Evolutionary conservation across 2,797 vertebrate species (phyloP), one percentile per base, ranked within the genome.

Genomic region (Chloroceryle inda): DNA sequence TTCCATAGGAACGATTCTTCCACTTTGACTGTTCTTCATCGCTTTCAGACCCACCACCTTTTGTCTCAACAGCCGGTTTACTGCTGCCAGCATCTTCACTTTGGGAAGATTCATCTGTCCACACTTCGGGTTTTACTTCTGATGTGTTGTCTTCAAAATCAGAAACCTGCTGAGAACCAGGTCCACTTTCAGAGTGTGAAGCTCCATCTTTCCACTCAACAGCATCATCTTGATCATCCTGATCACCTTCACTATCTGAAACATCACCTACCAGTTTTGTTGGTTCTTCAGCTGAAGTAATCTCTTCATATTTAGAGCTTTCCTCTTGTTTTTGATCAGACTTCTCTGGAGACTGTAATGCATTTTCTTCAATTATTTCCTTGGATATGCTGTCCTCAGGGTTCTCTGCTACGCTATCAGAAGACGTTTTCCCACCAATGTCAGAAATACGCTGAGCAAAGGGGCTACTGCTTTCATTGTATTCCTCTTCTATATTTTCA

Each of bases 1-100:
- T 99, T 97, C 98, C 98, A 98, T 98, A 98, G 97, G 98, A 98
- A 98, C 98, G 97, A 96, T 97, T 98, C 96, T 98, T 98, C 98
- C 98, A 98, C 56, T 98, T 98, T 44, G 98, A 95, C 91, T 97
- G 98, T 23, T 98, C 97, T 92, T 98, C 91, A 68, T 98, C 98
- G 26, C 98, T 97, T 97, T 97, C 97, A 74, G 96, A 84, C 94
- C 98, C 66, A 56, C 66, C 95, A 92, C 88, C 97, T 95, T 98
- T 98, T 91, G 97, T 95, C 97, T 98, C 95, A 33, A 63, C 96
- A 66, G 97, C 21, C 22, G 97, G 97, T 94, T 98, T 98, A 91
- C 98, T 98, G 91, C 96, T 97, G 44, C 85, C 40, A 1, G 97
- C 96, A 12, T 99, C 99, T 97, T 99, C 99, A 8, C 98, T 98